Evolutionary conservation across 2,113 vertebrate genomes (phyloP), one percentile per base, ranked within the genome.

Genomic region (Propithecus coquereli): DNA sequence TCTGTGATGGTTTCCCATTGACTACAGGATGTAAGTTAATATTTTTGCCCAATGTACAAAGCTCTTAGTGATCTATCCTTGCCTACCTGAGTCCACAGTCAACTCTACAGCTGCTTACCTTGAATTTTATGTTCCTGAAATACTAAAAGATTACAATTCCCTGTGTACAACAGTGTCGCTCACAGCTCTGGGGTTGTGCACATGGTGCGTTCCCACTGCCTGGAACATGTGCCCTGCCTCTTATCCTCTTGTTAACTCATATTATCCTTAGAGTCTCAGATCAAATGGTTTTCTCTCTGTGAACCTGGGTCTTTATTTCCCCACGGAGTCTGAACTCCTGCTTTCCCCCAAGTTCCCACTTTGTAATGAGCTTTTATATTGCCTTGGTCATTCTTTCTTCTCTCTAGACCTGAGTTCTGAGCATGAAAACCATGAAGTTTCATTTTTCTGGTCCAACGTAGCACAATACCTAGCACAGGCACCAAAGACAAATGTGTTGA

Each of bases 81-180:
- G 71, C 12, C 32, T 63, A 12, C 25, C 20, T 82, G 30, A 30
- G 22, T 79, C 66, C 18, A 57, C 22, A 70, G 65, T 85, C n/a
- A 82, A 5, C 25, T 25, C n/a, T 63, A 5, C 8, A 54, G 7
- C 6, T 63, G 6, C 76, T 50, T 45, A n/a, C 50, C 20, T 54
- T 79, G 50, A 54, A 52, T 37, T 32, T 40, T 40, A 34, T 66
- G 18, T 27, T 83, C 1, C 18, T 5, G 23, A 71, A 77, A 45
- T n/a, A 40, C 59, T 8, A 68, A 47, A 34, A 3, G 12, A 34
- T 68, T 18, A 17, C 13, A 40, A 0, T 52, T 50, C 3, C 2
- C 32, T 66, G 32, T 43, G 10, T 5, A 5, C 12, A 20, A 16
- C 14, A 3, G 1, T 1, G 0, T 14, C 0, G 30, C 37, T 70